Conservation (phyloP, 2,888 invertebrate species). For the Elegia similella region DNA sequence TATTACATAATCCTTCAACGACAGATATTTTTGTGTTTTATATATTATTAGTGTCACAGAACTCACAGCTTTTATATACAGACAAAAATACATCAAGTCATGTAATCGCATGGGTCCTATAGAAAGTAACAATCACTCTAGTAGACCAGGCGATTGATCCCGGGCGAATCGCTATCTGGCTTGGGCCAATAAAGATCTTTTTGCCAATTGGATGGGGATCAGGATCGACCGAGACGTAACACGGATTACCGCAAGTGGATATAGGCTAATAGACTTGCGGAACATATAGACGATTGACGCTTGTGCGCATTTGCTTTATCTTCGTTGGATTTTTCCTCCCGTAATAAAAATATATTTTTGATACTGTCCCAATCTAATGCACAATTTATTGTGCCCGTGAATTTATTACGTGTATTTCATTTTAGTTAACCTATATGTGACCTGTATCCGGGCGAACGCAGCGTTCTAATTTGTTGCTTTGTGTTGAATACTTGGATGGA, state of each 20-base stretch:
- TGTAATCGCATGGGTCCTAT: conserved; percentile 39
- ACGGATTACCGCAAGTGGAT: conserved; percentile 50
- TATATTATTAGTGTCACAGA: too few relatives aligned
- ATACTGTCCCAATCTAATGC: background rate
- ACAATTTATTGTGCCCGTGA: background rate
- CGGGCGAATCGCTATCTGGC: conserved; percentile 53
- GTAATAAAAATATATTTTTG: background rate
- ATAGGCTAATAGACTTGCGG: conserved; percentile 26
- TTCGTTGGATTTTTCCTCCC: conserved; percentile 6
- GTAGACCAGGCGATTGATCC: conserved; percentile 55
- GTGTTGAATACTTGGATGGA: too few relatives aligned
- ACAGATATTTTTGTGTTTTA: too few relatives aligned
- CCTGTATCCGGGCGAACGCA: too few relatives aligned
- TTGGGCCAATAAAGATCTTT: conserved; percentile 68
- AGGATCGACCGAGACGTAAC: conserved; percentile 45
- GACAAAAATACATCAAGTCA: conserved; percentile 31
- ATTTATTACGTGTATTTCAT: background rate
- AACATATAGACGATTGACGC: conserved; percentile 5
- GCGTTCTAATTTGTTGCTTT: too few relatives aligned
- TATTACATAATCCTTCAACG: too few relatives aligned
- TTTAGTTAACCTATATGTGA: too few relatives aligned
- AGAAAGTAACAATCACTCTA: conserved; percentile 54
- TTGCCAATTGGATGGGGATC: conserved; percentile 63
- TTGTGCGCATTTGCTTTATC: background rate
- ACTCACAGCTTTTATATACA: background rate